Evolutionary conservation across 2,888 invertebrate species (phyloP).

Genomic region (Callosobruchus maculatus): DNA sequence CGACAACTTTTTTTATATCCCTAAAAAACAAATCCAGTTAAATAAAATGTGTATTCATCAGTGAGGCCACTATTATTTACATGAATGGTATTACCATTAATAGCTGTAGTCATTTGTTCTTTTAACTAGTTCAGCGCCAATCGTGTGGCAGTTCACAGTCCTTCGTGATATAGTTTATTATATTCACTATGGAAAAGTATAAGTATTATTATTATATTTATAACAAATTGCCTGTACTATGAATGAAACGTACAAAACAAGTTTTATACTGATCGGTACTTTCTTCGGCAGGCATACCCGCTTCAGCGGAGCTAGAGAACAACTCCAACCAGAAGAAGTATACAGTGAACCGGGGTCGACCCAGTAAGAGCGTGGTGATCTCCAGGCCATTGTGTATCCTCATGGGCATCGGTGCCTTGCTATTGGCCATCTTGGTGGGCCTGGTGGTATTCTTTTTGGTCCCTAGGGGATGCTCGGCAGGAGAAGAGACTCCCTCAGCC

Average conservation of each 20-base stretch:
- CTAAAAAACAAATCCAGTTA: too few species aligned
- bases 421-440: slow-evolving; percentile 42
- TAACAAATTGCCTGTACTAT: too few species aligned
- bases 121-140: too few species aligned
- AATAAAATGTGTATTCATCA: too few species aligned
- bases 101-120: too few species aligned
- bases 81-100: too few species aligned
- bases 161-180: too few species aligned
- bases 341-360: slow-evolving; percentile 38
- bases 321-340: slow-evolving; percentile 46
- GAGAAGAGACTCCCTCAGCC: slow-evolving; percentile 21
- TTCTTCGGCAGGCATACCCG: slow-evolving; percentile 46
- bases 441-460: slow-evolving; percentile 44
- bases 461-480: slow-evolving; percentile 34
- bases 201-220: too few species aligned
- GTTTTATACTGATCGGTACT: neutral
- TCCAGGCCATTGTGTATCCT: slow-evolving; percentile 42
- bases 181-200: too few species aligned
- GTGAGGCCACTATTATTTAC: too few species aligned
- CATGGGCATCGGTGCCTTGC: slow-evolving; percentile 42
- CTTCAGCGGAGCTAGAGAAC: slow-evolving; percentile 43
- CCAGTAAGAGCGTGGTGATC: slow-evolving; percentile 36
- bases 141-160: too few species aligned
- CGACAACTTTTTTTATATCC: too few species aligned
- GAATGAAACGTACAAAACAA: neutral